Evolutionary conservation across 1,140 invertebrate genomes (phyloP).

Genomic region (Anastatus disparis): DNA sequence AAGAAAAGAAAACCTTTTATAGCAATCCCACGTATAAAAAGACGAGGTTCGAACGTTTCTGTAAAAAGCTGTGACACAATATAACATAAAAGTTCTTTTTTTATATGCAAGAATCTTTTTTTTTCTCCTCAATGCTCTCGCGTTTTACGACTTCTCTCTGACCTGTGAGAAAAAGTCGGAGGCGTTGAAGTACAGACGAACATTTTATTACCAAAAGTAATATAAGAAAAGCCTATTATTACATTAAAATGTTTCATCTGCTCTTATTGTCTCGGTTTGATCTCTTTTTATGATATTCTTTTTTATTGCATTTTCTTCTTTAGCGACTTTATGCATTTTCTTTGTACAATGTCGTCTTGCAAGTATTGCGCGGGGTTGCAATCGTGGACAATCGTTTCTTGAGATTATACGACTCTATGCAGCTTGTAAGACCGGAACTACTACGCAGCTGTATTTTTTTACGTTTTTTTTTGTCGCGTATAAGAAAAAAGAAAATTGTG

Average conservation of each 20-base stretch:
- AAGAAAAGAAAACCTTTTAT: not conserved
- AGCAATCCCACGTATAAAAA: not conserved
- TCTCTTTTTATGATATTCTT: not conserved
- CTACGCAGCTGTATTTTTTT: no score
- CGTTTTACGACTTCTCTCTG: constrained; percentile 23
- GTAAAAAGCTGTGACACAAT: no score
- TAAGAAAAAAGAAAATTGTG: no score
- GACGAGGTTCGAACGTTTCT: no score
- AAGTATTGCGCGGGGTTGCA: not conserved
- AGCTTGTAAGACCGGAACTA: not conserved
- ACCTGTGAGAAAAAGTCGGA: not conserved
- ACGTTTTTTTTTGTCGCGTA: no score
- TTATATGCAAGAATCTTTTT: no score
- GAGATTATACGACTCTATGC: not conserved
- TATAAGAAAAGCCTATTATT: not conserved
- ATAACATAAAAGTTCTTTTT: no score
- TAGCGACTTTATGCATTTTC: not conserved
- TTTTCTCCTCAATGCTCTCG: no score
- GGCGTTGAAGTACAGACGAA: not conserved
- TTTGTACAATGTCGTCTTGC: not conserved
- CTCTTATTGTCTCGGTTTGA: not conserved
- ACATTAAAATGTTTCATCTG: constrained; percentile 13
- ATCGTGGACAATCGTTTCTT: not conserved
- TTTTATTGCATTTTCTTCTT: constrained; percentile 5
- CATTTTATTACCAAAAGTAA: not conserved